Evolutionary conservation across 2,888 invertebrate genomes (phyloP).

Genomic region (Sussaba pulchella): DNA sequence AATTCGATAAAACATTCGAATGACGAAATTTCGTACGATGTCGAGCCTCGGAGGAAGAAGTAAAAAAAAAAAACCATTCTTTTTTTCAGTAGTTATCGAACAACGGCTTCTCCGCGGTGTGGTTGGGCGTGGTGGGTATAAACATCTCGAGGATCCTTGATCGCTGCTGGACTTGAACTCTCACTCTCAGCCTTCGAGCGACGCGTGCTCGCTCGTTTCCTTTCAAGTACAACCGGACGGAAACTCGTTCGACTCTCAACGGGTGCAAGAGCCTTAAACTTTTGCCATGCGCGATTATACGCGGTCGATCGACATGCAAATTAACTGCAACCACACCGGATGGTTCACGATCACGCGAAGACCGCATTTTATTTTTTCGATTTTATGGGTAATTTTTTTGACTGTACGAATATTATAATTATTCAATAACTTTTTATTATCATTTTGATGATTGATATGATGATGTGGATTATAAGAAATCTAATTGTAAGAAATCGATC

Average conservation of each 20-base stretch:
- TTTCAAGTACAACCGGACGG: constrained; percentile 71
- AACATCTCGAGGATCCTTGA: constrained; percentile 22
- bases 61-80: no score
- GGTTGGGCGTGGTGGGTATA: constrained; percentile 40
- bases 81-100: no score
- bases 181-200: constrained; percentile 46
- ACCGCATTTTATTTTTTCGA: no score
- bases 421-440: no score
- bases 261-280: constrained; percentile 47
- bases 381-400: no score
- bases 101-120: neutral
- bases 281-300: constrained; percentile 12
- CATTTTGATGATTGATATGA: no score
- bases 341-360: no score
- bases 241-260: constrained; percentile 67
- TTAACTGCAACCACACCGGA: no score
- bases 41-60: no score
- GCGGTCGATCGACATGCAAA: neutral
- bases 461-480: no score
- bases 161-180: constrained; percentile 63
- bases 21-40: neutral
- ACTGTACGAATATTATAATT: no score
- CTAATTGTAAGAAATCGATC: no score
- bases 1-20: neutral
- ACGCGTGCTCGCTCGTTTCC: constrained; percentile 61